Percentiles rank a stretch among this genome's conserved stretches.
These are phyloP conservation scores for Ceratoteleas bidentatus DNA, from an alignment of 1,140 invertebrate species.

Conservation along the genomic window DNA sequence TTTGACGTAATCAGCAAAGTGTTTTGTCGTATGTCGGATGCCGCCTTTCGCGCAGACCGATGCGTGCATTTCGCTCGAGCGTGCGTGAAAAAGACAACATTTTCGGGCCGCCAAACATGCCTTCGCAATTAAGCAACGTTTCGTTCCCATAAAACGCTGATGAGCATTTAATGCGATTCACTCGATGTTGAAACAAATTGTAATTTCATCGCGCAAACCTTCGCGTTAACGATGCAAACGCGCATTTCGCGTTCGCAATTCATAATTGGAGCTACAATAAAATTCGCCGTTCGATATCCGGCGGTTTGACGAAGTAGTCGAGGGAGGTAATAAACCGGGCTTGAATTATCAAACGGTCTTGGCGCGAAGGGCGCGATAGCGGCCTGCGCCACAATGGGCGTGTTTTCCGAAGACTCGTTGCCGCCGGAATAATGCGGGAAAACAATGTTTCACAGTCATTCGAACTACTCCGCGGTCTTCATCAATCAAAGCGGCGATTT, in stretches of 20 bases:
- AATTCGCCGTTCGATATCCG: no score
- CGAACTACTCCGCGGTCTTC: neutral
- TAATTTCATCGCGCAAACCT: no score
- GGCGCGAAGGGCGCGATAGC: neutral
- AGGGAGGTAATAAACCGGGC: neutral
- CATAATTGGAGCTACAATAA: neutral
- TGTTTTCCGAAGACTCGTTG: conserved; percentile 25
- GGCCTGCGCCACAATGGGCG: neutral
- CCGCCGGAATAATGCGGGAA: conserved; percentile 10
- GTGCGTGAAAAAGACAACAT: neutral
- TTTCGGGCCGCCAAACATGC: neutral
- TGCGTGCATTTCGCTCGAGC: neutral
- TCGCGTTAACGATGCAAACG: no score
- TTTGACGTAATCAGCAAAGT: conserved; percentile 43
- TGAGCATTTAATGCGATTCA: no score
- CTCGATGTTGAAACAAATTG: no score
- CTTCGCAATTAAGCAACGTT: no score
- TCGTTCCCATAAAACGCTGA: no score
- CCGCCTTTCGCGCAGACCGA: neutral
- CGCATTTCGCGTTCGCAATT: no score
- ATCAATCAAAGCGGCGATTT: conserved; percentile 21
- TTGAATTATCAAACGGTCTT: conserved; percentile 23
- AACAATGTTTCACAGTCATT: conserved; percentile 21
- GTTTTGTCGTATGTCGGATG: conserved; percentile 29
- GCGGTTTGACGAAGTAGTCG: neutral